phyloP scores from a whole-genome alignment of 2,113 vertebrate species.

The Corynorhinus townsendii region DNA sequence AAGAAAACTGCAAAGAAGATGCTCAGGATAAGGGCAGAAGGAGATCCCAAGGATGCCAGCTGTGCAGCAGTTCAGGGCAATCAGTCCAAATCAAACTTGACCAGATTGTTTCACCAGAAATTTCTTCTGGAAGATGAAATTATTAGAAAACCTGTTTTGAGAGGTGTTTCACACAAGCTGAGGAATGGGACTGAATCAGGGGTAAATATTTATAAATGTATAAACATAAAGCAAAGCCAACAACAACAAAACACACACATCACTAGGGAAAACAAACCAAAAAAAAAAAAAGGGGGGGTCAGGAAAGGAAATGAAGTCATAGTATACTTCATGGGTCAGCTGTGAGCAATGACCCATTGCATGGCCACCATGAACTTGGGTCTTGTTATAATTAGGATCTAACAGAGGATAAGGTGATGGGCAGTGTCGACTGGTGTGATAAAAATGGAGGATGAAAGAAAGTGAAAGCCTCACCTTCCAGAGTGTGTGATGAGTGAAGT shows the following conservation, averaged over 20 bases:
- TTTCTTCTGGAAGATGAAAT: not conserved
- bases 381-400: not conserved
- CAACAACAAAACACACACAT: not conserved
- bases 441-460: not conserved
- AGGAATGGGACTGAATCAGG: not conserved
- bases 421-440: not conserved
- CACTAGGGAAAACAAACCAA: not conserved
- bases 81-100: not conserved
- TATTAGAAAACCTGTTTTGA: not conserved
- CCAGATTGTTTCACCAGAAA: not conserved
- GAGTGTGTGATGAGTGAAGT: not conserved
- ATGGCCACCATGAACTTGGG: not conserved
- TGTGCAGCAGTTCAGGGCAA: too few relatives aligned
- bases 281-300: not conserved
- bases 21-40: not conserved
- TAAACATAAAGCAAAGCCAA: not conserved
- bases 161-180: not conserved
- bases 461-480: not conserved
- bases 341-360: not conserved
- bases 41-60: not conserved
- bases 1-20: not conserved
- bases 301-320: not conserved
- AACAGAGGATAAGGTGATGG: accelerated
- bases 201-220: not conserved
- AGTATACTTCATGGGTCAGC: not conserved